These are phyloP conservation scores for Hexactinellida sp. DNA, from an alignment of 37 sponge, comb jelly and placozoan genomes.

Conservation along the genomic window DNA sequence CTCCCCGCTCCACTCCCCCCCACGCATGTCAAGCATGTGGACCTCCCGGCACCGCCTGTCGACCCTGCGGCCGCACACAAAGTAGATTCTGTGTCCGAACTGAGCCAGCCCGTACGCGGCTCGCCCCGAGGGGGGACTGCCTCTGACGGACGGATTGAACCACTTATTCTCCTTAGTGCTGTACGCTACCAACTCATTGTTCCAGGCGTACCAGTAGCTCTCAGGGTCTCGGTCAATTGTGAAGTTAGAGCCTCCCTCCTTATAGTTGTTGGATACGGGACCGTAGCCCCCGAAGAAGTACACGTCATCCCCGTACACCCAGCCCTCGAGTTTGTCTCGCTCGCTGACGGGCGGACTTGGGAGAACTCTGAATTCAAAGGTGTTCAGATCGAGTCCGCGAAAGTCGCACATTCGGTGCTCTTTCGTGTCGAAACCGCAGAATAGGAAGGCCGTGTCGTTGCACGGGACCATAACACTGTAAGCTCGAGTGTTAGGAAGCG, in stretches of 20 bases:
- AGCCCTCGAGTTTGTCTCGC: neutral
- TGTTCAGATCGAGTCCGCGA: neutral
- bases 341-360: neutral
- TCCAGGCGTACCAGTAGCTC: neutral
- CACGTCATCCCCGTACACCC: neutral
- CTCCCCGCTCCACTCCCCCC: neutral
- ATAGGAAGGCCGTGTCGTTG: neutral
- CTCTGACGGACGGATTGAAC: neutral
- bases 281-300: slow-evolving; percentile 1
- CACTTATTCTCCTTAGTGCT: neutral
- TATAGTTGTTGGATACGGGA: neutral
- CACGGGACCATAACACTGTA: neutral
- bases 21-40: neutral
- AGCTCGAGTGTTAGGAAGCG: neutral
- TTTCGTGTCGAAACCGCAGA: neutral
- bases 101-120: neutral
- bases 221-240: neutral
- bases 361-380: neutral
- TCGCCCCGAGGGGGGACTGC: neutral
- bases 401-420: neutral
- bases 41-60: neutral
- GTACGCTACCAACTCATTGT: neutral
- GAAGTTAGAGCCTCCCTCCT: neutral
- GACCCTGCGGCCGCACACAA: neutral
- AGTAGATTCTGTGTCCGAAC: slow-evolving; percentile 11